phyloP scores from a whole-genome alignment of 2,888 invertebrate genomes.

The Phorcus lineatus region DNA sequence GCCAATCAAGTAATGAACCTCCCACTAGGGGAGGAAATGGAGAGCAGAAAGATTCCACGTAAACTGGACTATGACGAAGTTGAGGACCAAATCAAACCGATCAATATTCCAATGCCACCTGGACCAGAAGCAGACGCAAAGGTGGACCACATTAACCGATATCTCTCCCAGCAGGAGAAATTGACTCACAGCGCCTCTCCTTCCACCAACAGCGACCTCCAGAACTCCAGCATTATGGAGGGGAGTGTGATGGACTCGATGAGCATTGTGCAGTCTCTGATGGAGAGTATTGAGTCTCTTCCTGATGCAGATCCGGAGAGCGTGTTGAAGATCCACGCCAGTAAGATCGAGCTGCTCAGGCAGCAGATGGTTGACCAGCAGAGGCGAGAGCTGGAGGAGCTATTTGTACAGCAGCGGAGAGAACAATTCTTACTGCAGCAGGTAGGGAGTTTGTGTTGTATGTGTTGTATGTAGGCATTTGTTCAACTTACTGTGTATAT shows the following conservation, averaged over 20 bases:
- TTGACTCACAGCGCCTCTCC: background rate
- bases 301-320: slow-evolving; percentile 48
- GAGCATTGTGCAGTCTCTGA: slow-evolving; percentile 29
- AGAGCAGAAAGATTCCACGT: slow-evolving; percentile 31
- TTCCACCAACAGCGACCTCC: background rate
- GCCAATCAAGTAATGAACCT: slow-evolving; percentile 1
- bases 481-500: too few relatives aligned
- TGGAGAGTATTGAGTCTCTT: slow-evolving; percentile 2
- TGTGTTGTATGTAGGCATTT: slow-evolving; percentile 11
- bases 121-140: slow-evolving; percentile 64
- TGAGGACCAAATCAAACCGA: slow-evolving; percentile 30
- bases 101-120: slow-evolving; percentile 31
- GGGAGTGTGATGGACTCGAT: slow-evolving; percentile 21
- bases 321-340: slow-evolving; percentile 57
- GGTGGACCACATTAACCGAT: slow-evolving; percentile 70
- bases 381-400: slow-evolving; percentile 73
- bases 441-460: slow-evolving; percentile 49
- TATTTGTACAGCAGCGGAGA: slow-evolving; percentile 79
- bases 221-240: background rate
- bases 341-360: slow-evolving; percentile 63
- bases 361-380: slow-evolving; percentile 79
- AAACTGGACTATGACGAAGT: slow-evolving; percentile 35
- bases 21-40: background rate
- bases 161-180: slow-evolving; percentile 60
- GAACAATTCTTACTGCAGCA: slow-evolving; percentile 62